A percentile compares a stretch with the other conserved stretches of the same genome.
Evolutionary conservation across 2,888 invertebrate genomes (phyloP).

Genomic region (Drosophila birchii): DNA sequence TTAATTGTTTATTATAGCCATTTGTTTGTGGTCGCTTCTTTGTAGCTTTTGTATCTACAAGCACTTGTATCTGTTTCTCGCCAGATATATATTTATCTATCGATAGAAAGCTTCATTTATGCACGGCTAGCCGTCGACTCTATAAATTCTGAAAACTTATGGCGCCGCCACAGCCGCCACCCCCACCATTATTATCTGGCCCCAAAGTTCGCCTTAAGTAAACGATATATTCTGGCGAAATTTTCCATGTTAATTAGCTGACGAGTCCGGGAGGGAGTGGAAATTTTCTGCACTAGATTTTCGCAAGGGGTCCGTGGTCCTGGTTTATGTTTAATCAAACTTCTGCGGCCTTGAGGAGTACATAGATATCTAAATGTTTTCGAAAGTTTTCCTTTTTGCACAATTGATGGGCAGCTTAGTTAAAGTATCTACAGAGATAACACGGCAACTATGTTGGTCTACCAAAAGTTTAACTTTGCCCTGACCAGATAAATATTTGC

Average conservation of each 20-base stretch:
- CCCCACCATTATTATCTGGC: neutral
- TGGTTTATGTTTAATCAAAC: conserved; percentile 37
- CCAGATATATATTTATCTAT: conserved; percentile 19
- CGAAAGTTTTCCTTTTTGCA: conserved; percentile 18
- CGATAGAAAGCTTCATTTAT: conserved; percentile 41
- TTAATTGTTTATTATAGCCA: conserved; percentile 42
- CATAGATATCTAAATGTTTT: conserved; percentile 7
- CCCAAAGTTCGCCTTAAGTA: conserved; percentile 34
- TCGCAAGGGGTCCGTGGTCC: neutral
- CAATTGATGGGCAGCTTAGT: conserved; percentile 29
- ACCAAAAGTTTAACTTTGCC: conserved; percentile 19
- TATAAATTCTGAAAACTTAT: conserved; percentile 50
- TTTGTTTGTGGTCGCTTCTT: conserved; percentile 19
- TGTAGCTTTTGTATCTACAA: conserved; percentile 21
- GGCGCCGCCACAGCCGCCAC: conserved; percentile 11
- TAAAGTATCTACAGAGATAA: conserved; percentile 21
- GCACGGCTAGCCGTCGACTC: conserved; percentile 36
- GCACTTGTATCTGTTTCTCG: conserved; percentile 27
- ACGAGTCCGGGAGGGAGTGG: conserved; percentile 14
- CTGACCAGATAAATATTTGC: conserved; percentile 12
- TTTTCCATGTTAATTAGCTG: conserved; percentile 52
- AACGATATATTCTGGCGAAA: conserved; percentile 30
- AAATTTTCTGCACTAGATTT: conserved; percentile 2
- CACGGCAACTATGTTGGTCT: neutral
- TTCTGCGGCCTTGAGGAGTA: conserved; percentile 35